phyloP scores from a whole-genome alignment of 2,888 invertebrate species.

The Mythimna albipuncta region DNA sequence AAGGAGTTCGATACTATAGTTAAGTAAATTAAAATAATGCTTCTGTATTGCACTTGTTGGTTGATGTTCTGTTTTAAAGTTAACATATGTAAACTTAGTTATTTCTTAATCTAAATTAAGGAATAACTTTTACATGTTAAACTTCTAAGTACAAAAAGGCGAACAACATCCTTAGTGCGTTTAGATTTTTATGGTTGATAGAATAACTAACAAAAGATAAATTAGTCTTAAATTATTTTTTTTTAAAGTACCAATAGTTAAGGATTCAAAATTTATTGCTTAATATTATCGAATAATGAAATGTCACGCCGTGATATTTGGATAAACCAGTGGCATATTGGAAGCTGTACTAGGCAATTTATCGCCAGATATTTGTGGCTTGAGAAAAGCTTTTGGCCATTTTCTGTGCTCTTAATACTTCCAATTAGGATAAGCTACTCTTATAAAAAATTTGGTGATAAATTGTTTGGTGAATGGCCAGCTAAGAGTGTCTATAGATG shows the following conservation, averaged over 20 bases:
- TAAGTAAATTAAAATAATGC: slow-evolving; percentile 63
- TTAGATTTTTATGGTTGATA: slow-evolving; percentile 12
- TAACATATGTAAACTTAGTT: not conserved
- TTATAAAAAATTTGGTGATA: slow-evolving; percentile 4
- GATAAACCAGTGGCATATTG: slow-evolving; percentile 31
- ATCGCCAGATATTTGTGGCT: not conserved
- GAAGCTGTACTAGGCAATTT: slow-evolving; percentile 19
- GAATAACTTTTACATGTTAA: not conserved
- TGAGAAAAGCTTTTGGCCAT: not conserved
- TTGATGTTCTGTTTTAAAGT: slow-evolving; percentile 45
- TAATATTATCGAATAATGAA: slow-evolving; percentile 14
- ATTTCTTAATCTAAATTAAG: not conserved
- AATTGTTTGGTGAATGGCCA: slow-evolving; percentile 19
- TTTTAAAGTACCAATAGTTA: slow-evolving; percentile 5
- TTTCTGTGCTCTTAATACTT: not conserved
- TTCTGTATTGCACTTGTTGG: slow-evolving; percentile 67
- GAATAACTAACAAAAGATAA: slow-evolving; percentile 22
- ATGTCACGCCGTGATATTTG: slow-evolving; percentile 11
- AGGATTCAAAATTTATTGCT: slow-evolving; percentile 15
- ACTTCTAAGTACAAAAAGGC: slow-evolving; percentile 3
- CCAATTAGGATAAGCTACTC: not conserved
- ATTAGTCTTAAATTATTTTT: slow-evolving; percentile 1
- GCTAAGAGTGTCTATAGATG: slow-evolving; percentile 6
- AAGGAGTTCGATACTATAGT: slow-evolving; percentile 65
- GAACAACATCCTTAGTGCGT: slow-evolving; percentile 38